Evolutionary conservation across 2,797 vertebrate species (phyloP).

Genomic region (Arvicola amphibius): DNA sequence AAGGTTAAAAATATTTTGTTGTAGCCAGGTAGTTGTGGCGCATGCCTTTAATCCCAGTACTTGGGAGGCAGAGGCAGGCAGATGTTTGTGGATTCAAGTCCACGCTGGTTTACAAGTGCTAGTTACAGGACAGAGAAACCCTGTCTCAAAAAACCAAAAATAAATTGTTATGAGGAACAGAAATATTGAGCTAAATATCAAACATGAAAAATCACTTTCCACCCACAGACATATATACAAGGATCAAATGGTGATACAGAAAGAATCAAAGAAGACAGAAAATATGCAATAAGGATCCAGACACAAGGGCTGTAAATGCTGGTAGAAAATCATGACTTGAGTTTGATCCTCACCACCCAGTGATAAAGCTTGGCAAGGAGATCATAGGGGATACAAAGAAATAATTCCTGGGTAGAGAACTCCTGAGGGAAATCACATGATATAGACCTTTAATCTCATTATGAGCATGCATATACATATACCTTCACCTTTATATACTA

Average conservation of each 20-base stretch:
- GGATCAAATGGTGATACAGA: neutral
- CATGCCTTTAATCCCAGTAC: too few species aligned
- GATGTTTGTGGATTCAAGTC: too few species aligned
- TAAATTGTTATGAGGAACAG: neutral
- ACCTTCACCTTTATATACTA: neutral
- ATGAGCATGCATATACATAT: too few species aligned
- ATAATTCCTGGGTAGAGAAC: neutral
- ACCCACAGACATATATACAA: neutral
- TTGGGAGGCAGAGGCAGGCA: too few species aligned
- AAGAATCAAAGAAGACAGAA: neutral
- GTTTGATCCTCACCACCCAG: accelerated
- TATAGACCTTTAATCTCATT: neutral
- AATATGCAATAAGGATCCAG: neutral
- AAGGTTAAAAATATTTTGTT: neutral
- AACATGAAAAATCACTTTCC: neutral
- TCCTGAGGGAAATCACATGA: neutral
- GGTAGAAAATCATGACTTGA: too few species aligned
- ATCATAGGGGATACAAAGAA: too few species aligned
- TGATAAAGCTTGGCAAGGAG: neutral
- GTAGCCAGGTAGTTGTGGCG: too few species aligned
- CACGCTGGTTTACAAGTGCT: too few species aligned
- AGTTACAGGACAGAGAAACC: too few species aligned
- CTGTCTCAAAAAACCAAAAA: too few species aligned
- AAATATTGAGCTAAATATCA: neutral
- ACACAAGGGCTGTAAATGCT: neutral